Evolutionary conservation across 2,888 invertebrate genomes (phyloP), one percentile per base, ranked within the genome.

Genomic region (Acrobeloides nanus): DNA sequence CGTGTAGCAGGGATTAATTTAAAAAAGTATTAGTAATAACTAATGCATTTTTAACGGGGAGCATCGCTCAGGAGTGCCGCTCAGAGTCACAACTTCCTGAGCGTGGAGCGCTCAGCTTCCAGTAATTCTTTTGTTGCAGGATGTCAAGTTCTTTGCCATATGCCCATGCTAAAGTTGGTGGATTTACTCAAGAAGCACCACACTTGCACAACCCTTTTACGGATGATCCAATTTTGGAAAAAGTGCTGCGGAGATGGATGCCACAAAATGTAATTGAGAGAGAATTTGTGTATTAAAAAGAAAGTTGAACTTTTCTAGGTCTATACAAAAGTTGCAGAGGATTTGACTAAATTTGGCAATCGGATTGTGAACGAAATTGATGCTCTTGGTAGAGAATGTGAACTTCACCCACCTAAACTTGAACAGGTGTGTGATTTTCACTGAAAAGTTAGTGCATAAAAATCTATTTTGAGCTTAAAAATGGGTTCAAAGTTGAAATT

Each of bases 271-370:
- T 44, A 7, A 59, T 4, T 61, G n/a, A n/a, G n/a, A n/a, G 59
- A 29, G 48, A 59, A 38, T 52, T 37, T 38, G 53, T 50, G 2
- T 15, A 24, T 38, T 38, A 10, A 20, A 21, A 25, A 12, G 12
- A 18, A 21, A 44, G 10, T 21, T 20, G 10, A 8, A 5, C 15
- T 15, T 45, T 26, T 48, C 12, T 26, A 49, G 43, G 21, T 27
- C 21, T 44, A 21, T 26, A 35, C 33, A 38, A 26, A 52, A 45
- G 61, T 65, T 7, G 54, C 62, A 1, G 38, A 31, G 0, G 80
- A 81, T 60, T 66, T 81, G 44, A 55, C 63, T 2, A 57, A 67
- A 20, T 80, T 81, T 71, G 80, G 81, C n/a, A 64, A 75, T 5
- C 65, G 79, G 32, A 75, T 80, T 7, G 74, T 74, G 0, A 66